Percentiles rank a stretch among this genome's conserved stretches.
Evolutionary conservation across 2,113 vertebrate species (phyloP).

Genomic region (Narcine bancroftii): DNA sequence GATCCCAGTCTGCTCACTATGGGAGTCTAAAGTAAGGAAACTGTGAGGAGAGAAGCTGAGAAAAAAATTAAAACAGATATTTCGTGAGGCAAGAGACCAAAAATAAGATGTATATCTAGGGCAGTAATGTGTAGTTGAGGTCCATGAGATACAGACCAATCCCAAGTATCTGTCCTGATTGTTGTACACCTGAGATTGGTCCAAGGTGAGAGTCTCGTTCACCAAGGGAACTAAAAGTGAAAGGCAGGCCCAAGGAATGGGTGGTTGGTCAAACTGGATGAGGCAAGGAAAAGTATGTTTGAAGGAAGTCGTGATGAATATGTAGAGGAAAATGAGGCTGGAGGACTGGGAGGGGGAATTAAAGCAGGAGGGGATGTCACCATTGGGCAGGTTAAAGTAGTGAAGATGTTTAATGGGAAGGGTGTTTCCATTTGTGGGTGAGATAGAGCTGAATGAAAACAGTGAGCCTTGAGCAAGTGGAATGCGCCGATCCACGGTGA

Average conservation of each 20-base stretch:
- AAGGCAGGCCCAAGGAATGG: not conserved
- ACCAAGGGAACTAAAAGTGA: not conserved
- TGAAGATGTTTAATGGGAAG: no score
- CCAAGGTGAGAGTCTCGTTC: no score
- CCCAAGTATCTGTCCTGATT: no score
- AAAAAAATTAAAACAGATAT: not conserved
- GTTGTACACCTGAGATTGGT: no score
- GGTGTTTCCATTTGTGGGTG: not conserved
- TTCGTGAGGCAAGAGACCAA: no score
- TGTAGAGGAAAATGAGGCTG: not conserved
- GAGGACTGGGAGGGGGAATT: not conserved
- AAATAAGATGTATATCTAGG: no score
- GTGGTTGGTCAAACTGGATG: no score
- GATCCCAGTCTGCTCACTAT: not conserved
- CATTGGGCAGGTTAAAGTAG: no score
- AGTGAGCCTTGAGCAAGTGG: not conserved
- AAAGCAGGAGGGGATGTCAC: not conserved
- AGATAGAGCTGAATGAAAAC: not conserved
- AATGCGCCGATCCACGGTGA: not conserved
- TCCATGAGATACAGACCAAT: no score
- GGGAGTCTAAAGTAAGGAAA: not conserved
- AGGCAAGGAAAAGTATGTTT: not conserved
- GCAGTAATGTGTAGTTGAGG: no score
- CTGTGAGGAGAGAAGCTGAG: not conserved
- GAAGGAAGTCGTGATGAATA: not conserved